phyloP scores from a whole-genome alignment of 1,140 invertebrate genomes.

The Schlechtendalia chinensis region DNA sequence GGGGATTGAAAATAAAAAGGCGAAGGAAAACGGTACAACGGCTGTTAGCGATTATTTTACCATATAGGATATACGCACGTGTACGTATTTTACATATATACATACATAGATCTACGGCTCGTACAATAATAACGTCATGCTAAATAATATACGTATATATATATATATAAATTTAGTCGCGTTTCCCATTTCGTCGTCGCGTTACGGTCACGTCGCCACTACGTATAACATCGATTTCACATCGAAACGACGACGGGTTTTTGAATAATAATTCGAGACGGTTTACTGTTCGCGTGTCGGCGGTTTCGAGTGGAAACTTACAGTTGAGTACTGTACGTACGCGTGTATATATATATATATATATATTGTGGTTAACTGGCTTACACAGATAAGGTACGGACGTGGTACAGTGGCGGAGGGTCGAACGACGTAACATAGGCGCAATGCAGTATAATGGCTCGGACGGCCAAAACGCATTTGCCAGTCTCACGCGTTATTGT shows the following conservation, averaged over 20 bases:
- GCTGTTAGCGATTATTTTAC: not conserved
- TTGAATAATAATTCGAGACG: not conserved
- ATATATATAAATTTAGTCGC: too few relatives aligned
- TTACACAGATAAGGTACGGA: not conserved
- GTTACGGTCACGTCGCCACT: too few relatives aligned
- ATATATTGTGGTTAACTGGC: too few relatives aligned
- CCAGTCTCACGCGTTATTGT: not conserved
- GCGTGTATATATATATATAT: not conserved
- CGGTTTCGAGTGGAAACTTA: constrained; percentile 2
- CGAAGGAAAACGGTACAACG: not conserved
- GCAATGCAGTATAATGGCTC: constrained; percentile 27
- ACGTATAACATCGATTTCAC: not conserved
- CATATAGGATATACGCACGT: not conserved
- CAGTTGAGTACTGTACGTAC: not conserved
- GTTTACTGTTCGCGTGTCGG: not conserved
- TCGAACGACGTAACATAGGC: not conserved
- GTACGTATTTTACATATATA: not conserved
- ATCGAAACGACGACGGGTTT: not conserved
- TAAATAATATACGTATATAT: too few relatives aligned
- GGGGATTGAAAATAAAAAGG: too few relatives aligned
- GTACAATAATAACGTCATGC: too few relatives aligned
- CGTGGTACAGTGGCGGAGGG: not conserved
- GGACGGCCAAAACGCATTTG: constrained; percentile 24
- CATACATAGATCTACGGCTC: not conserved
- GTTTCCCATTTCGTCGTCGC: not conserved